Percentiles rank a stretch among this genome's conserved stretches.
Conservation (phyloP, 2,888 invertebrate species). For the Trachelus iudaicus region DNA sequence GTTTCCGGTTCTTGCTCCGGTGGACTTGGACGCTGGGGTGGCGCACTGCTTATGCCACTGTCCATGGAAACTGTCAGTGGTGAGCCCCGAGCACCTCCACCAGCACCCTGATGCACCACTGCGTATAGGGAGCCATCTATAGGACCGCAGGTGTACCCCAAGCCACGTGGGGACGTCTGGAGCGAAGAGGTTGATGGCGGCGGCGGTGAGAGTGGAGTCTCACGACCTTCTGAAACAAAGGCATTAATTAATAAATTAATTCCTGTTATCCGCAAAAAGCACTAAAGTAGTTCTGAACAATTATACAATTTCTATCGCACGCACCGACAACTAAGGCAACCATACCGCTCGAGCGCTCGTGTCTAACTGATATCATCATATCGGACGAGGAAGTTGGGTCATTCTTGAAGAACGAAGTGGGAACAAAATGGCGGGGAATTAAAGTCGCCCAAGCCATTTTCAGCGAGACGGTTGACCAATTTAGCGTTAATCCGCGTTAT, state of each 20-base stretch:
- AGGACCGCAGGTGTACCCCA: conserved; percentile 82
- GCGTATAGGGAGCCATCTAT: conserved; percentile 93
- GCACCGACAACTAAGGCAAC: neutral
- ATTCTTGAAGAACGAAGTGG: neutral
- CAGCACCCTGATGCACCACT: conserved; percentile 59
- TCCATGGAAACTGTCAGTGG: conserved; percentile 90
- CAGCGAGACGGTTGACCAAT: conserved; percentile 12
- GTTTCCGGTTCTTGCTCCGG: conserved; percentile 56
- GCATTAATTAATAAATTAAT: neutral
- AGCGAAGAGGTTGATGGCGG: conserved; percentile 63
- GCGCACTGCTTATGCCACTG: conserved; percentile 84
- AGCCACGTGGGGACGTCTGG: conserved; percentile 55
- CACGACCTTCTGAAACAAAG: conserved; percentile 70
- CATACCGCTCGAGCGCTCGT: neutral
- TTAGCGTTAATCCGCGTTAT: conserved; percentile 28
- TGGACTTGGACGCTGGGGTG: conserved; percentile 62
- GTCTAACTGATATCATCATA: neutral
- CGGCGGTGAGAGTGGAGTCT: conserved; percentile 67
- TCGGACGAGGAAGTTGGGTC: neutral
- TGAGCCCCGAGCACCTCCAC: conserved; percentile 71
- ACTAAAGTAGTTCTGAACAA: neutral
- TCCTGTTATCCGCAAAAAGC: neutral
- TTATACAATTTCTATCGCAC: neutral
- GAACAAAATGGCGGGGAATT: neutral
- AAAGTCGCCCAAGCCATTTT: neutral